Evolutionary conservation across 2,888 invertebrate species (phyloP).

Genomic region (Caenorhabditis uteleia): DNA sequence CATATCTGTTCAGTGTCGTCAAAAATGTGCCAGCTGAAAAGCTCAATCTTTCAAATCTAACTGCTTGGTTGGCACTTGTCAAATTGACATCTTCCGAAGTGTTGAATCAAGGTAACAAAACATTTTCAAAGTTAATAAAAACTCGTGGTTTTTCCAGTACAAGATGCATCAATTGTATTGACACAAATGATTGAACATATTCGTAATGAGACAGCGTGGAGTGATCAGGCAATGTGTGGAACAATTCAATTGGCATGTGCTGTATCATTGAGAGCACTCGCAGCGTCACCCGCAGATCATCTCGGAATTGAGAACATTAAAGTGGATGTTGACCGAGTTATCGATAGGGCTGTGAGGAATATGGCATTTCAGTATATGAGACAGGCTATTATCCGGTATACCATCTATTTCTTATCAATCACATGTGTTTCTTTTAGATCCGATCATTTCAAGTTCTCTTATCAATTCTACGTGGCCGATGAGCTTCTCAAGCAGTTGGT

Average conservation of each 20-base stretch:
- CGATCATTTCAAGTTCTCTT: conserved; percentile 28
- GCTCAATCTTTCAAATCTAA: conserved; percentile 18
- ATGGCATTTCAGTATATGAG: conserved; percentile 45
- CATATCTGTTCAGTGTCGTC: conserved; percentile 33
- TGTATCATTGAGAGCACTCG: conserved; percentile 34
- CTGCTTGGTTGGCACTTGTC: conserved; percentile 39
- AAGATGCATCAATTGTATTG: conserved; percentile 26
- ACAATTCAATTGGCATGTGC: conserved; percentile 47
- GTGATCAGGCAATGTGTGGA: conserved; percentile 47
- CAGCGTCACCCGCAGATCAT: conserved; percentile 45
- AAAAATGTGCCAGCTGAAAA: conserved; percentile 42
- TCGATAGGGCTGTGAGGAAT: conserved; percentile 45
- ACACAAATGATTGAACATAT: conserved; percentile 41
- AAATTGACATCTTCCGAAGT: conserved; percentile 42
- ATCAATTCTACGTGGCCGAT: conserved; percentile 39
- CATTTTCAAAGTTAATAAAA: background rate
- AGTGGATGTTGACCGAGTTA: conserved; percentile 44
- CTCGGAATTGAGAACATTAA: conserved; percentile 43
- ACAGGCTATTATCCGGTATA: conserved; percentile 35
- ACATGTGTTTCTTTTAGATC: conserved; percentile 11
- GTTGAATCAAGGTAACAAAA: conserved; percentile 31
- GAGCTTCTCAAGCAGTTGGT: conserved; percentile 44
- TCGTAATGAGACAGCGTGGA: conserved; percentile 46
- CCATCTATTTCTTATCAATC: background rate
- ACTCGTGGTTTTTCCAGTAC: conserved; percentile 20